These are phyloP conservation scores for Rhingia rostrata DNA, from an alignment of 2,888 invertebrate genomes.

Conservation along the genomic window DNA sequence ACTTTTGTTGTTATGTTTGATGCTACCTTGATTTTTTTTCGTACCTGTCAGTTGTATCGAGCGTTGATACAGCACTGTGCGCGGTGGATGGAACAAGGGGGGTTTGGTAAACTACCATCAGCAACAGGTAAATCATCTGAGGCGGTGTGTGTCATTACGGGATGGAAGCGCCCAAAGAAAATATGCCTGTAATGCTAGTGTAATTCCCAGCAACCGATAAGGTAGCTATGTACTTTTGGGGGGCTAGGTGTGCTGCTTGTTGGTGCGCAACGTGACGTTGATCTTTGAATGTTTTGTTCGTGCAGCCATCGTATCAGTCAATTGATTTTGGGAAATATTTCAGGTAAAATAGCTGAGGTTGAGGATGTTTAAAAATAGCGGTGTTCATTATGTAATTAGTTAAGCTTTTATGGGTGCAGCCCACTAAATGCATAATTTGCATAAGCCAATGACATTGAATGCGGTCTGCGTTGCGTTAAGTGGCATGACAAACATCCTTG, in stretches of 20 bases:
- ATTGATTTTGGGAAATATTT: constrained; percentile 51
- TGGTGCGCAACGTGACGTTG: constrained; percentile 46
- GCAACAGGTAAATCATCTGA: constrained; percentile 52
- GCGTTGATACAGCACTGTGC: constrained; percentile 29
- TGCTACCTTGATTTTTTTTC: constrained; percentile 61
- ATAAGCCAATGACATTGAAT: constrained; percentile 64
- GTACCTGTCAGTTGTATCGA: constrained; percentile 31
- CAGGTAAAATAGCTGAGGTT: constrained; percentile 42
- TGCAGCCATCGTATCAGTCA: background rate
- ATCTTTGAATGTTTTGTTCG: constrained; percentile 34
- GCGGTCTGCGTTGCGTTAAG: constrained; percentile 3
- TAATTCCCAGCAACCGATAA: constrained; percentile 25
- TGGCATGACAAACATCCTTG: constrained; percentile 23
- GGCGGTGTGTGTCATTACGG: constrained; percentile 34
- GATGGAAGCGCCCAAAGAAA: constrained; percentile 36
- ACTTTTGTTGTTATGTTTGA: constrained; percentile 54
- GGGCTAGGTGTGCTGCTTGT: constrained; percentile 20
- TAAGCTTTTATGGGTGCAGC: constrained; percentile 14
- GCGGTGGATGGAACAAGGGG: constrained; percentile 49
- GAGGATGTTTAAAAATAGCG: constrained; percentile 29
- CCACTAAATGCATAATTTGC: constrained; percentile 31
- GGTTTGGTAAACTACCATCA: constrained; percentile 18
- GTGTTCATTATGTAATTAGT: constrained; percentile 57
- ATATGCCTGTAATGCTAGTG: constrained; percentile 22
- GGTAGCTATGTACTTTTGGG: constrained; percentile 13